Percentiles rank a stretch among this genome's conserved stretches.
phyloP scores from a whole-genome alignment of 2,113 vertebrate genomes.

The Ciconia boyciana region DNA sequence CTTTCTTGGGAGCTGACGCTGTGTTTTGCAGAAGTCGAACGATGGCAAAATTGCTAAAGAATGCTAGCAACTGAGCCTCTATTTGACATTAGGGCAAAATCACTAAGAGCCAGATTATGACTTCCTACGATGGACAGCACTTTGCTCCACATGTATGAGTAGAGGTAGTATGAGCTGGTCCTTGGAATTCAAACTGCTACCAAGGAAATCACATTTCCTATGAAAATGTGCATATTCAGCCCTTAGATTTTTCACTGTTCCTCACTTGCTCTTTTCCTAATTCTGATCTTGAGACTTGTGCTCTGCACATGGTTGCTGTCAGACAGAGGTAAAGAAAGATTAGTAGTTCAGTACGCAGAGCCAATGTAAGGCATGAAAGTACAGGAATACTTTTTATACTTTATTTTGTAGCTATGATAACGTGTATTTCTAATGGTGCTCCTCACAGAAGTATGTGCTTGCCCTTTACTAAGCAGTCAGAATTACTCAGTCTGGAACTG shows the following conservation, averaged over 20 bases:
- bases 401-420: not conserved
- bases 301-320: not conserved
- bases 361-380: not conserved
- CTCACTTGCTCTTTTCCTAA: not conserved
- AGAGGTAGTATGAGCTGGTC: not conserved
- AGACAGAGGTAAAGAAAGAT: not conserved
- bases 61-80: not conserved
- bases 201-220: not conserved
- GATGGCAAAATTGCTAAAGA: not conserved
- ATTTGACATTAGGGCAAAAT: not conserved
- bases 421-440: not conserved
- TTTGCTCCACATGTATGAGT: rapidly evolving
- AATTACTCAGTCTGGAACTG: not conserved
- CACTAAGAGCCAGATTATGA: not conserved
- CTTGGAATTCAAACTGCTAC: not conserved
- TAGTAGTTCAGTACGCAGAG: not conserved
- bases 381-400: not conserved
- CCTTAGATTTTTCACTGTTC: not conserved
- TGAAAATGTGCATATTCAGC: not conserved
- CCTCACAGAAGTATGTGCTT: not conserved
- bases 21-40: not conserved
- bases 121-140: not conserved
- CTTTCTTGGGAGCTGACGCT: not conserved
- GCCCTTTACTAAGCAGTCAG: not conserved
- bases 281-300: not conserved